phyloP scores from a whole-genome alignment of 2,888 invertebrate species.

The Notocelia uddmanniana region DNA sequence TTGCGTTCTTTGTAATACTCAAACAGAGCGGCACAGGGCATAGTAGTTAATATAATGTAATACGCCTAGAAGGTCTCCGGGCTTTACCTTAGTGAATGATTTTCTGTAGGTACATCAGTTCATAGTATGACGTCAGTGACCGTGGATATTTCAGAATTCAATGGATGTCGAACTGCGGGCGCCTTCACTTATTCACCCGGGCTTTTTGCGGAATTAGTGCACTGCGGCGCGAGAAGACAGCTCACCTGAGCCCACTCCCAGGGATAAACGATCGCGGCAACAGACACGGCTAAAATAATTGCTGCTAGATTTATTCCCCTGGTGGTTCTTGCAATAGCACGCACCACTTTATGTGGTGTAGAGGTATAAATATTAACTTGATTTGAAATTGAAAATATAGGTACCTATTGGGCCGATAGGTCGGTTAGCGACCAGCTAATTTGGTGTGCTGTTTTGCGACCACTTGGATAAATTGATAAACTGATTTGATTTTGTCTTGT shows the following conservation, averaged over 20 bases:
- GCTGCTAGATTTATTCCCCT: constrained; percentile 12
- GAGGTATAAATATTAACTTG: background rate
- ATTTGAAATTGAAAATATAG: no score
- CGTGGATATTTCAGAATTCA: constrained; percentile 58
- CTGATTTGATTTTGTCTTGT: no score
- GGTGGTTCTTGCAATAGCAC: background rate
- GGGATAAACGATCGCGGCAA: constrained; percentile 28
- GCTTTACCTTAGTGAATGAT: background rate
- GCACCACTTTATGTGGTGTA: background rate
- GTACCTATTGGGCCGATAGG: no score
- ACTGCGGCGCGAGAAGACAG: constrained; percentile 47
- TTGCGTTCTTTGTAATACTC: no score
- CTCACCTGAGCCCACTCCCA: constrained; percentile 41
- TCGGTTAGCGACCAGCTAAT: no score
- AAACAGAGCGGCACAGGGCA: no score
- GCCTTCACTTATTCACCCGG: constrained; percentile 62
- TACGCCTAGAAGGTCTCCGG: background rate
- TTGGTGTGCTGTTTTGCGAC: no score
- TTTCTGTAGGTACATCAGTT: background rate
- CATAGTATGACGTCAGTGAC: constrained; percentile 40
- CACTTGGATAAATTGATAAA: no score
- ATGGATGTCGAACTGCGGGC: constrained; percentile 34
- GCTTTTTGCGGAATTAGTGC: constrained; percentile 63
- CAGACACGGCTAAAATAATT: constrained; percentile 17
- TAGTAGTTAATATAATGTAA: no score